Evolutionary conservation across 2,888 invertebrate species (phyloP), one percentile per base, ranked within the genome.

Genomic region (Leistus spinibarbis): DNA sequence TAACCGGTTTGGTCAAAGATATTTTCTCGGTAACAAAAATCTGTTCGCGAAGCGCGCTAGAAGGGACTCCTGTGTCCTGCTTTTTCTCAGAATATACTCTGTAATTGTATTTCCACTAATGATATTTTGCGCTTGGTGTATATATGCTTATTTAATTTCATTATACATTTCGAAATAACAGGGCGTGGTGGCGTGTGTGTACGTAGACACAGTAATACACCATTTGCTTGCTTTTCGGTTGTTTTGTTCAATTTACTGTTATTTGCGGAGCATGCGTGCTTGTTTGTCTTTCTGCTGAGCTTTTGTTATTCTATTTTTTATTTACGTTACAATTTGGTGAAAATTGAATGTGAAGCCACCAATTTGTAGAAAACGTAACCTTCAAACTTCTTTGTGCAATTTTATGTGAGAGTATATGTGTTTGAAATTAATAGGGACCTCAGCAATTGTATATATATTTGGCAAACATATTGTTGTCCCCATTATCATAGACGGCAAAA

Each of bases 101-200:
- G 57, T 69, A 69, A 69, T 69, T 69, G 69, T 62, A 60, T 69
- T 71, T 64, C 24, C 71, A 23, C 20, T 71, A 72, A 72, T 72
- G 72, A 72, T 24, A 72, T 72, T 66, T 66, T 40, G 66, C 60
- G 64, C 60, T 60, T 73, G 60, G 19, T 20, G 56, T 73, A 72
- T 24, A 40, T 73, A 60, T 73, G 73, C 66, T 60, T 73, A 73
- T 73, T 60, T 73, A 66, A 73, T 73, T 73, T 66, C 40, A 73
- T 73, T 71, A 71, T 24, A 22, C 22, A 19, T 10, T 60, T 17
- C 22, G 64, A 54, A 71, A 71, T 54, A 71, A 71, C 9, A 24
- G 70, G 65, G 19, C 27, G 69, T 69, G 53, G 60, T 60, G 60
- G 60, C 60, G 2, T 19, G 20, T 60, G 60, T 16, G 17, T 16